These are phyloP conservation scores for Erebia aethiops DNA, from an alignment of 2,888 invertebrate genomes.

Conservation along the genomic window DNA sequence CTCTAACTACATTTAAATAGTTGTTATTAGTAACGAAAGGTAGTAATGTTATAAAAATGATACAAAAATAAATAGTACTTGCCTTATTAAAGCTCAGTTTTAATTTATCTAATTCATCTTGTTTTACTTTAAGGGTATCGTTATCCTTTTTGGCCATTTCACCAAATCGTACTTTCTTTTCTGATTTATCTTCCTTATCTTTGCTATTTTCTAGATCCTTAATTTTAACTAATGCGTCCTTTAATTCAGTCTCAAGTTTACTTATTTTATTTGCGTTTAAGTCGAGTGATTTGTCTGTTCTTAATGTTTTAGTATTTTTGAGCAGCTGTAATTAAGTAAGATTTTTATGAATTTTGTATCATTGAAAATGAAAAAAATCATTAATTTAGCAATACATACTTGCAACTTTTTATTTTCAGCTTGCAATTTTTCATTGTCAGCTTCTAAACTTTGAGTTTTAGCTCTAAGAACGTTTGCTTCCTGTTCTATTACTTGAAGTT, in stretches of 20 bases:
- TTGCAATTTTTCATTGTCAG: slow-evolving; percentile 89
- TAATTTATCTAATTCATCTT: slow-evolving; percentile 81
- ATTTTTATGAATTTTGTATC: background rate
- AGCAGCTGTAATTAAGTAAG: slow-evolving; percentile 67
- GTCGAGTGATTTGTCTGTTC: slow-evolving; percentile 81
- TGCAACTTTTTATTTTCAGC: slow-evolving; percentile 89
- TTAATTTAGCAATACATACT: slow-evolving; percentile 49
- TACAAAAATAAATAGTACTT: slow-evolving; percentile 27
- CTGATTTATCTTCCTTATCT: slow-evolving; percentile 76
- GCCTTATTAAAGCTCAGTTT: slow-evolving; percentile 80
- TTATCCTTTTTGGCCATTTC: slow-evolving; percentile 70
- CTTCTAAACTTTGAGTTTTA: slow-evolving; percentile 87
- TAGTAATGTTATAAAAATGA: background rate
- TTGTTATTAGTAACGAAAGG: background rate
- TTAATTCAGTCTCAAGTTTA: slow-evolving; percentile 84
- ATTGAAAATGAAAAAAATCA: slow-evolving; percentile 8
- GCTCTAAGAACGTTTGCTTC: slow-evolving; percentile 87
- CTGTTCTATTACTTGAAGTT: slow-evolving; percentile 90
- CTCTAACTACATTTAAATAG: slow-evolving; percentile 70
- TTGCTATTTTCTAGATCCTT: slow-evolving; percentile 78
- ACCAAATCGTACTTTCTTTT: slow-evolving; percentile 78
- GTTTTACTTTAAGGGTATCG: slow-evolving; percentile 69
- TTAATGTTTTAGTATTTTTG: slow-evolving; percentile 79
- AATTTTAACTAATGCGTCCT: slow-evolving; percentile 82
- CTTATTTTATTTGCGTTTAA: slow-evolving; percentile 84